These are phyloP conservation scores for Chymomyza procnemis DNA, from an alignment of 2,888 invertebrate species.

Conservation along the genomic window DNA sequence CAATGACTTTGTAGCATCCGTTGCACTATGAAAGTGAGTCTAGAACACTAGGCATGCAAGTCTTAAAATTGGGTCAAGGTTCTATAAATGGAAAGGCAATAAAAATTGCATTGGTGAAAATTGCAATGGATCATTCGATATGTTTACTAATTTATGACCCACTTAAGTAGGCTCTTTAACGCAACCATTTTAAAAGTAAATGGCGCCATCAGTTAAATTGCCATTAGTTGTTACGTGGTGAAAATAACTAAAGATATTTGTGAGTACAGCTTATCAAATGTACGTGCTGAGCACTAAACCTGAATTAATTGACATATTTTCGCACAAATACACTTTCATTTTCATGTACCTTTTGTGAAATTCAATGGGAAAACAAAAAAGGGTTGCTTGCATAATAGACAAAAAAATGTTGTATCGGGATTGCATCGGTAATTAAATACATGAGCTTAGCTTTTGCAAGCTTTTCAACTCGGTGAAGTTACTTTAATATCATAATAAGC, in stretches of 20 bases:
- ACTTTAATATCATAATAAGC: too few species aligned
- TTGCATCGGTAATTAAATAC: neutral
- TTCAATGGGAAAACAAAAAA: conserved; percentile 29
- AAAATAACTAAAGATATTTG: conserved; percentile 49
- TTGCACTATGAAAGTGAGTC: conserved; percentile 55
- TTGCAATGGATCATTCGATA: conserved; percentile 17
- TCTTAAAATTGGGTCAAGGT: conserved; percentile 51
- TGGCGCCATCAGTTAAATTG: conserved; percentile 46
- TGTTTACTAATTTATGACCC: conserved; percentile 10
- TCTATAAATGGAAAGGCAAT: conserved; percentile 36
- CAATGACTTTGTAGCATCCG: conserved; percentile 10
- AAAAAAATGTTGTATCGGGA: neutral
- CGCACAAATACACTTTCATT: conserved; percentile 57
- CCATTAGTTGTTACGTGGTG: conserved; percentile 55
- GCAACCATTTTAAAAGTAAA: conserved; percentile 35
- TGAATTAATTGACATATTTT: conserved; percentile 55
- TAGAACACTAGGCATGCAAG: conserved; percentile 20
- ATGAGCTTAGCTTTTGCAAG: neutral
- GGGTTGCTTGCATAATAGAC: conserved; percentile 40
- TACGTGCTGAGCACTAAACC: conserved; percentile 52
- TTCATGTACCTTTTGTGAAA: conserved; percentile 30
- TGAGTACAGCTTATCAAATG: conserved; percentile 47
- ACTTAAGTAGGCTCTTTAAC: conserved; percentile 34
- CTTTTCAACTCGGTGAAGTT: too few species aligned
- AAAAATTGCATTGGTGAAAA: conserved; percentile 45